Percentiles rank a stretch among this genome's conserved stretches.
These are phyloP conservation scores for Nematostella vectensis DNA, from an alignment of 92 coral and sea anemone genomes.

Conservation along the genomic window DNA sequence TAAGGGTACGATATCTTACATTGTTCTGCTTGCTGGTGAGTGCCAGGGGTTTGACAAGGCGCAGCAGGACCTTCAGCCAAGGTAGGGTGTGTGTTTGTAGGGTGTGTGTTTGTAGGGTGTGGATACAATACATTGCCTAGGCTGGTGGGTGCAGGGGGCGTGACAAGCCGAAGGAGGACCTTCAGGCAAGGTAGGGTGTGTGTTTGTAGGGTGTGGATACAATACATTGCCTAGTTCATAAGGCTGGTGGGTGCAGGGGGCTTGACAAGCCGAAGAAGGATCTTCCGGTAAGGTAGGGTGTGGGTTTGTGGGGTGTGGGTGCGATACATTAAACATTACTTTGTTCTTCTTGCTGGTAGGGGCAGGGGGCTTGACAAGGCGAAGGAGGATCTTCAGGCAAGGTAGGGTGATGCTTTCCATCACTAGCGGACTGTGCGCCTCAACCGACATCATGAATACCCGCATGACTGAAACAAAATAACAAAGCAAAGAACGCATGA, in stretches of 20 bases:
- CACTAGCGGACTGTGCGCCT: constrained; percentile 82
- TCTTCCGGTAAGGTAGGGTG: constrained; percentile 91
- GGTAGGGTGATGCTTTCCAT: constrained; percentile 92
- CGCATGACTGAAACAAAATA: constrained; percentile 54
- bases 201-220: too few relatives aligned
- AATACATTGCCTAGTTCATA: constrained; percentile 80
- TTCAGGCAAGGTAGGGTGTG: constrained; percentile 90
- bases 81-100: too few relatives aligned
- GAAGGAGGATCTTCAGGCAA: constrained; percentile 84
- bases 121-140: too few relatives aligned
- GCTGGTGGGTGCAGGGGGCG: constrained; percentile 83
- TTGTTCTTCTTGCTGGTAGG: constrained; percentile 86
- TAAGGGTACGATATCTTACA: too few relatives aligned
- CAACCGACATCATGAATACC: constrained; percentile 87
- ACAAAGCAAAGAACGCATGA: background rate
- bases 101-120: too few relatives aligned
- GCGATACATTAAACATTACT: too few relatives aligned
- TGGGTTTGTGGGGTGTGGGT: too few relatives aligned
- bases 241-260: constrained; percentile 91
- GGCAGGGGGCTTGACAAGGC: constrained; percentile 82
- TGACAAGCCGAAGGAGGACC: constrained; percentile 82
- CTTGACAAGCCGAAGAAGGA: constrained; percentile 76
- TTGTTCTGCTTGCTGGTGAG: constrained; percentile 63
- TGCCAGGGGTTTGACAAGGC: constrained; percentile 63
- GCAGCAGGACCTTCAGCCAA: constrained; percentile 83